Evolutionary conservation across 2,888 invertebrate species (phyloP).

Genomic region (Liodrosophila aerea): DNA sequence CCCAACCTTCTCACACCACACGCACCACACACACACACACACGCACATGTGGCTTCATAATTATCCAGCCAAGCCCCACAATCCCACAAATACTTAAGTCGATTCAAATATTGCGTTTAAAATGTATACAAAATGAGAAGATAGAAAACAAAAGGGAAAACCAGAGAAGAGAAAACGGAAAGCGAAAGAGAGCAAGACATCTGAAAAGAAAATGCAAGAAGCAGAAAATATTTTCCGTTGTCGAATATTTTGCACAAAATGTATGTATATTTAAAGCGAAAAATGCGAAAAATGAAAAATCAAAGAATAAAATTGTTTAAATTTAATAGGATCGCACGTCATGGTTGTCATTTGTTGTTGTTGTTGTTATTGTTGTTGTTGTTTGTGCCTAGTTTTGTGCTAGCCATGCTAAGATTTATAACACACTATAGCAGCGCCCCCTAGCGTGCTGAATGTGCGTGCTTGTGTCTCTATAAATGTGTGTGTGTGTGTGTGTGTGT

Average conservation of each 20-base stretch:
- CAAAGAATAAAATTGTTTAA: constrained; percentile 6
- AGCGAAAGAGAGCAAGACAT: constrained; percentile 1
- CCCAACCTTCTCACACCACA: neutral
- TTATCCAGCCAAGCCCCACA: constrained; percentile 1
- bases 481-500: neutral
- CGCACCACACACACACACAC: no score
- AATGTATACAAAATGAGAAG: neutral
- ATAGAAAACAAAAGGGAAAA: neutral
- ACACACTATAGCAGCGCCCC: constrained; percentile 28
- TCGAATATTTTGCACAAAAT: constrained; percentile 29
- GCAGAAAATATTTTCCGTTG: constrained; percentile 11
- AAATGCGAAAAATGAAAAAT: constrained; percentile 5
- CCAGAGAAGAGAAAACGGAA: neutral
- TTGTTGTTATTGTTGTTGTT: neutral
- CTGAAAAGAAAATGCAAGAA: neutral
- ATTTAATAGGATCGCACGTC: constrained; percentile 20
- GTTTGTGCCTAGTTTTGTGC: constrained; percentile 12
- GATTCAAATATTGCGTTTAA: no score
- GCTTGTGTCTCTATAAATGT: constrained; percentile 1
- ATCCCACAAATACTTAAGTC: neutral
- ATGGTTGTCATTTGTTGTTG: constrained; percentile 9
- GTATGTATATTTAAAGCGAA: constrained; percentile 48
- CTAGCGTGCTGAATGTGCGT: constrained; percentile 38
- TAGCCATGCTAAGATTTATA: constrained; percentile 14
- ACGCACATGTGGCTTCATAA: neutral